Percentiles rank a stretch among this genome's conserved stretches.
Conservation (phyloP, 1,140 invertebrate genomes). For the Phortica variegata region DNA sequence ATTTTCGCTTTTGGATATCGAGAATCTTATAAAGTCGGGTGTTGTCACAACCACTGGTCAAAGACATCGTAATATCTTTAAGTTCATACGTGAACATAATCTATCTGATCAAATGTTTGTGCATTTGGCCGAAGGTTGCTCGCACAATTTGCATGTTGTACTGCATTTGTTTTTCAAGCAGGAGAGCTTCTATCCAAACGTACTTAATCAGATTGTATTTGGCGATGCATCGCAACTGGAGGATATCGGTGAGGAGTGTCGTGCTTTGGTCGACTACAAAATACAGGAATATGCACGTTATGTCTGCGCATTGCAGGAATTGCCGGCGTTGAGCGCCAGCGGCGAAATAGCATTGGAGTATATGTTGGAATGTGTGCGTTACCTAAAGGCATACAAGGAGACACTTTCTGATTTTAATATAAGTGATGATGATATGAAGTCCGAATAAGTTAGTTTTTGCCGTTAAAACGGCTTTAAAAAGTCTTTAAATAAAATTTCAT, state of each 20-base stretch:
- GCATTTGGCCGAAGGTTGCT: slow-evolving; percentile 49
- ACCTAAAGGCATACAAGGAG: slow-evolving; percentile 26
- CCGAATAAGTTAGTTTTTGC: too few relatives aligned
- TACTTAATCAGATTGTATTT: slow-evolving; percentile 51
- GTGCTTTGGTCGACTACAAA: slow-evolving; percentile 35
- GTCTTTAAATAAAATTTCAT: too few relatives aligned
- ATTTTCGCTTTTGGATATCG: slow-evolving; percentile 59
- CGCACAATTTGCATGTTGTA: slow-evolving; percentile 58
- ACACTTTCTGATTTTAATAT: slow-evolving; percentile 1
- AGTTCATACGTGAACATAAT: slow-evolving; percentile 59
- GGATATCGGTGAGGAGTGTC: slow-evolving; percentile 29
- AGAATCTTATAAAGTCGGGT: slow-evolving; percentile 50
- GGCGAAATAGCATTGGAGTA: slow-evolving; percentile 29
- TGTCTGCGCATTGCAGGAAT: slow-evolving; percentile 22
- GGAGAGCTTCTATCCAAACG: slow-evolving; percentile 39
- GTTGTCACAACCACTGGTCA: slow-evolving; percentile 38
- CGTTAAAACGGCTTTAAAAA: too few relatives aligned
- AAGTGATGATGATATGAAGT: not conserved
- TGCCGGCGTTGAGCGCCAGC: slow-evolving; percentile 28
- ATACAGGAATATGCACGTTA: slow-evolving; percentile 35
- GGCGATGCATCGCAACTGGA: slow-evolving; percentile 36
- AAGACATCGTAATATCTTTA: slow-evolving; percentile 55
- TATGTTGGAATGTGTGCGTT: slow-evolving; percentile 39
- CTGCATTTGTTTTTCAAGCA: slow-evolving; percentile 55
- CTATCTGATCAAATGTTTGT: slow-evolving; percentile 58